These are phyloP conservation scores for Eutolmus rufibarbis DNA, from an alignment of 2,888 invertebrate species.

Conservation along the genomic window DNA sequence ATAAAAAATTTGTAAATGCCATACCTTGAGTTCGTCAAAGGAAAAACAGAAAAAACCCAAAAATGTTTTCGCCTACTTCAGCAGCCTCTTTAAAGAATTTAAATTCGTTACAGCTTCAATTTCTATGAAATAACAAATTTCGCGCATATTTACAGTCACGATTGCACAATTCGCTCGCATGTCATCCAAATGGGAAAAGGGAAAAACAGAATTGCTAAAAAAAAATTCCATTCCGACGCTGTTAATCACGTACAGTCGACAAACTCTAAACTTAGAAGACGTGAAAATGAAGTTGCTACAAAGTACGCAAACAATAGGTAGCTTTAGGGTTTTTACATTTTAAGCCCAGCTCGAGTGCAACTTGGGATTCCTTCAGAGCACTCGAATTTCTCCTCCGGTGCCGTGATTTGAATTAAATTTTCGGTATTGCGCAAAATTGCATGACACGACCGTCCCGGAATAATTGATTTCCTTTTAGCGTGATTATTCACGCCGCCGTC, in stretches of 20 bases:
- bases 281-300: background rate
- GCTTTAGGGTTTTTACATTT: background rate
- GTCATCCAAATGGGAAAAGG: background rate
- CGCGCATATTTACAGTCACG: background rate
- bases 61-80: background rate
- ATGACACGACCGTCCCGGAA: slow-evolving; percentile 22
- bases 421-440: slow-evolving; percentile 29
- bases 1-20: background rate
- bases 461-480: slow-evolving; percentile 29
- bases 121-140: background rate
- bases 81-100: background rate
- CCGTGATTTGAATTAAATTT: slow-evolving; percentile 4
- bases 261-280: background rate
- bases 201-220: background rate
- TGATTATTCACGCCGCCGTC: slow-evolving; percentile 34
- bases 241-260: background rate
- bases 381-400: slow-evolving; percentile 8
- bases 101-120: background rate
- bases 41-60: background rate
- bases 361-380: background rate
- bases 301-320: background rate
- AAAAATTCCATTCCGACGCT: background rate
- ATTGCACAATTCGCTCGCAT: background rate
- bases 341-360: background rate
- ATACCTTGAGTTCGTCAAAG: background rate